Evolutionary conservation across 2,797 vertebrate species (phyloP).

Genomic region (Tapera naevia): DNA sequence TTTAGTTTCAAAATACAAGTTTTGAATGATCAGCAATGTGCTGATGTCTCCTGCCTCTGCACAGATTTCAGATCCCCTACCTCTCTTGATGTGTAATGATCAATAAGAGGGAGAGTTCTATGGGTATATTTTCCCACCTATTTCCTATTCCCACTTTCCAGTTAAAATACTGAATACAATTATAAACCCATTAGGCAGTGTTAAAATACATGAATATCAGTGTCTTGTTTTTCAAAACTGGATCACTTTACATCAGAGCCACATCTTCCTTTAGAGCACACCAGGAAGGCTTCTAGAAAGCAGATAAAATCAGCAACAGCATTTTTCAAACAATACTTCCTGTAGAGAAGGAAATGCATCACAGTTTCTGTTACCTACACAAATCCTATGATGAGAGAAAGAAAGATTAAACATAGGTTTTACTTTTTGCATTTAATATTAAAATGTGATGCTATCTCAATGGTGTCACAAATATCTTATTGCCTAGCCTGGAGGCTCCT

Average conservation of each 20-base stretch:
- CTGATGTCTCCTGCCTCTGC: background rate
- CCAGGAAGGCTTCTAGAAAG: slow-evolving; percentile 1
- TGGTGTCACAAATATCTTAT: background rate
- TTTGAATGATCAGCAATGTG: background rate
- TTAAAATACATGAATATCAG: slow-evolving; percentile 41
- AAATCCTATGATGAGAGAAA: background rate
- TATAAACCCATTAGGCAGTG: slow-evolving; percentile 71
- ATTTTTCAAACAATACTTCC: background rate
- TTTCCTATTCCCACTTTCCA: slow-evolving; percentile 59
- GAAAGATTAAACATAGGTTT: background rate
- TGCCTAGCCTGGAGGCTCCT: background rate
- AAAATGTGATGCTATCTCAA: background rate
- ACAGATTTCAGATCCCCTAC: background rate
- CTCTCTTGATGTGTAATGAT: slow-evolving; percentile 39
- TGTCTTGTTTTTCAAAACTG: background rate
- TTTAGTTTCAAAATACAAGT: background rate
- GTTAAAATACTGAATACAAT: slow-evolving; percentile 73
- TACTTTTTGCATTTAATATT: background rate
- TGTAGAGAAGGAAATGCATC: background rate
- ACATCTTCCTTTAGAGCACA: background rate
- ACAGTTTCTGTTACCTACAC: background rate
- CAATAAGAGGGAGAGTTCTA: slow-evolving; percentile 38
- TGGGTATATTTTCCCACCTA: slow-evolving; percentile 23
- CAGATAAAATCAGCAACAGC: background rate
- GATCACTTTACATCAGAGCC: slow-evolving; percentile 26